A percentile compares a stretch with the other conserved stretches of the same genome.
Conservation (phyloP, 1,140 invertebrate species). For the Linepithema humile region DNA sequence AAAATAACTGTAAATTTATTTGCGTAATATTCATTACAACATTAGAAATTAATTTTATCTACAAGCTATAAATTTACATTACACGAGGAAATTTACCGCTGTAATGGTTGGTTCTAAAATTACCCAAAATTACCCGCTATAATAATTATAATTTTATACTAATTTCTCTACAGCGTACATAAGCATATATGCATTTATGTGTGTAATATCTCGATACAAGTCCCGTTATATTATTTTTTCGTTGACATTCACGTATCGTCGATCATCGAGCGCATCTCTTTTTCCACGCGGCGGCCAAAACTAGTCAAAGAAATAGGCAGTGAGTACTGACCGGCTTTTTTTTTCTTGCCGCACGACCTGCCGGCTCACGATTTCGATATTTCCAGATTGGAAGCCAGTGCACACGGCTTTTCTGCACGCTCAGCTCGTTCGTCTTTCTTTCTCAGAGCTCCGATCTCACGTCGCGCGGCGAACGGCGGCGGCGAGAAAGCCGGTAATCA, state of each 20-base stretch:
- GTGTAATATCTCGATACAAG: background rate
- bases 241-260: slow-evolving; percentile 3
- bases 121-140: too few relatives aligned
- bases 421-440: slow-evolving; percentile 45
- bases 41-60: too few relatives aligned
- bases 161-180: too few relatives aligned
- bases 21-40: too few relatives aligned
- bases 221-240: background rate
- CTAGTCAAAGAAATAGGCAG: slow-evolving; percentile 11
- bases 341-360: slow-evolving; percentile 32
- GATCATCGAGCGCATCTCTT: slow-evolving; percentile 9
- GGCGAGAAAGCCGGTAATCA: slow-evolving; percentile 27
- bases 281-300: background rate
- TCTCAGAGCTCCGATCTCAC: background rate
- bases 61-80: too few relatives aligned
- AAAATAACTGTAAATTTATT: too few relatives aligned
- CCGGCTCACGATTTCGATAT: slow-evolving; percentile 50
- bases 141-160: too few relatives aligned
- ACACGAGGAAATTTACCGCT: too few relatives aligned
- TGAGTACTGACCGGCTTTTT: background rate
- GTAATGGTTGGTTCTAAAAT: too few relatives aligned
- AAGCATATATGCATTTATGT: background rate
- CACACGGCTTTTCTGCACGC: slow-evolving; percentile 26
- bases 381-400: slow-evolving; percentile 34
- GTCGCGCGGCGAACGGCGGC: background rate